phyloP scores from a whole-genome alignment of 2,888 invertebrate genomes.

The Branchipolynoe longqiensis region DNA sequence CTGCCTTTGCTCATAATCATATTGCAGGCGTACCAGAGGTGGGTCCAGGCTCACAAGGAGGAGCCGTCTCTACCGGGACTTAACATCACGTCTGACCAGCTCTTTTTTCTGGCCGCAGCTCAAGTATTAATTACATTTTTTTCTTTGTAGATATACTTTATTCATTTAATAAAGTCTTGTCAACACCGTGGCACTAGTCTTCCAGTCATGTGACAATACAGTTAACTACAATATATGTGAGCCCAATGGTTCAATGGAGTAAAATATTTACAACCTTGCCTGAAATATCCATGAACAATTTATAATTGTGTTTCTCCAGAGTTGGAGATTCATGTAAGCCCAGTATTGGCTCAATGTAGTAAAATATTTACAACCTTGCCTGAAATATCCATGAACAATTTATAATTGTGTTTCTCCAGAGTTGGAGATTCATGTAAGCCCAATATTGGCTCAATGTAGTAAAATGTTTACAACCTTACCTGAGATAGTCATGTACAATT shows the following conservation, averaged over 20 bases:
- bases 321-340: too few species aligned
- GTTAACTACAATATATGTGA: neutral
- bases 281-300: neutral
- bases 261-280: neutral
- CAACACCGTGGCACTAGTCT: too few species aligned
- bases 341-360: neutral
- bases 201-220: too few species aligned
- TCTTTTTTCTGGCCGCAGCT: constrained; percentile 59
- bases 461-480: neutral
- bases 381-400: neutral
- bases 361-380: neutral
- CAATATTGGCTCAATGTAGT: neutral
- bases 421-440: too few species aligned
- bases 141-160: too few species aligned
- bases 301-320: too few species aligned
- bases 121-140: constrained; percentile 11
- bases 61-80: constrained; percentile 43
- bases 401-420: too few species aligned
- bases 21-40: constrained; percentile 48
- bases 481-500: neutral
- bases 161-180: too few species aligned
- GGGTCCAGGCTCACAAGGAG: neutral
- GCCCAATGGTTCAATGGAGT: neutral
- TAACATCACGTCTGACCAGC: constrained; percentile 52
- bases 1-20: neutral